Conservation (phyloP, 2,797 vertebrate species). For the Enteromius fasciolatus region DNA sequence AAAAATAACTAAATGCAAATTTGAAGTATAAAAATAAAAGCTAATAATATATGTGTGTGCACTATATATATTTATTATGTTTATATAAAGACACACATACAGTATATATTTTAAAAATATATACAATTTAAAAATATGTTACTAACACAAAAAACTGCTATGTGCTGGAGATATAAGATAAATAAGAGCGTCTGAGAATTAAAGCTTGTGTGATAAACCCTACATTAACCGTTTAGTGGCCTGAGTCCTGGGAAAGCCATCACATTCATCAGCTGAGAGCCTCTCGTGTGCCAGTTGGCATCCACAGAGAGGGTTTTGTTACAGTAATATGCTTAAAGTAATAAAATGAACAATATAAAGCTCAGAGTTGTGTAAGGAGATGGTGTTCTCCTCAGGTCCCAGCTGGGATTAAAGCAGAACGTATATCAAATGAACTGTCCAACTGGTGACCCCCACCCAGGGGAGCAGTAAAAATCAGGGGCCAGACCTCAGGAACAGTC, state of each 20-base stretch:
- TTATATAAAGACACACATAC: too few species aligned
- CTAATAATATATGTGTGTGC: background rate
- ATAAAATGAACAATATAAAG: constrained; percentile 63
- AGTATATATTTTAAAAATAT: too few species aligned
- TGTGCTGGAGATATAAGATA: background rate
- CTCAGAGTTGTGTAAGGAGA: constrained; percentile 49
- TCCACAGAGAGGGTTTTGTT: constrained; percentile 66
- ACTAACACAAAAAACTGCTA: background rate
- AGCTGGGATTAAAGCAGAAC: constrained; percentile 64
- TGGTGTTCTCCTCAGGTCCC: constrained; percentile 50
- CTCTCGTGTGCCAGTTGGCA: constrained; percentile 48
- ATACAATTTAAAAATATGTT: too few species aligned
- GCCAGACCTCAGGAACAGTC: constrained; percentile 51
- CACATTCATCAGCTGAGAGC: constrained; percentile 2
- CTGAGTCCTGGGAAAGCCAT: background rate
- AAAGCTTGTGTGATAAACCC: constrained; percentile 11
- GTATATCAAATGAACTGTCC: constrained; percentile 71
- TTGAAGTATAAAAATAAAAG: background rate
- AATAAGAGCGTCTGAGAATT: background rate
- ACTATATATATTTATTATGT: too few species aligned
- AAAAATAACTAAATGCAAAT: too few species aligned
- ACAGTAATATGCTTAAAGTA: constrained; percentile 44
- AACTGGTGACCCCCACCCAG: constrained; percentile 70
- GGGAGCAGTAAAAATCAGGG: constrained; percentile 60
- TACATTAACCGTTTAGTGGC: background rate